A percentile compares a stretch with the other conserved stretches of the same genome.
phyloP scores from a whole-genome alignment of 2,888 invertebrate genomes.

The Antitype chi region DNA sequence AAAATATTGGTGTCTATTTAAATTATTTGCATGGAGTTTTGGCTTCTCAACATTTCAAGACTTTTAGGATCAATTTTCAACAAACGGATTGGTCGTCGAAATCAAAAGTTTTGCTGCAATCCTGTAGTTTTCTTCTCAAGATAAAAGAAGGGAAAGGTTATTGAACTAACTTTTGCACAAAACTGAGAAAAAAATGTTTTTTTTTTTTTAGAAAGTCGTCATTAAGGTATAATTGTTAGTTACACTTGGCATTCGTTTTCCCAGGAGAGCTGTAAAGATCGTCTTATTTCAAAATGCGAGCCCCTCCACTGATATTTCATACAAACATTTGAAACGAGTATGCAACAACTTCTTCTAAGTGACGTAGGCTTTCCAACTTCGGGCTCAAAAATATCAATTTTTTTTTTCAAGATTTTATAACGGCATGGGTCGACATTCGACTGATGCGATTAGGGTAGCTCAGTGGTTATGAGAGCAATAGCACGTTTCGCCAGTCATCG shows the following conservation, averaged over 20 bases:
- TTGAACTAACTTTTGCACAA: background rate
- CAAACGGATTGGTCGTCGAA: background rate
- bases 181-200: fast-evolving
- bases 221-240: background rate
- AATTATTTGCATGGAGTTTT: conserved; percentile 19
- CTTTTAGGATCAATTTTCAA: conserved; percentile 11
- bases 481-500: too few relatives aligned
- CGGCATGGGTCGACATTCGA: too few relatives aligned
- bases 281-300: too few relatives aligned
- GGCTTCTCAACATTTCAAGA: conserved; percentile 15
- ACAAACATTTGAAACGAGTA: too few relatives aligned
- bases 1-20: conserved; percentile 43
- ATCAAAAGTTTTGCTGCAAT: background rate
- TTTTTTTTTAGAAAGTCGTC: background rate
- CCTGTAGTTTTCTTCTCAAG: background rate
- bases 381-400: too few relatives aligned
- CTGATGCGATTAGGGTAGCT: too few relatives aligned
- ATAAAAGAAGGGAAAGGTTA: background rate
- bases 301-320: too few relatives aligned
- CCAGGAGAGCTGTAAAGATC: background rate
- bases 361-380: too few relatives aligned
- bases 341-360: too few relatives aligned
- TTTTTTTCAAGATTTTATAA: too few relatives aligned
- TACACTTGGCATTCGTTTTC: background rate
- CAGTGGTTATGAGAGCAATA: too few relatives aligned